Conservation (phyloP, 37 sponge, comb jelly and placozoan genomes). For the Mnemiopsis leidyi region DNA sequence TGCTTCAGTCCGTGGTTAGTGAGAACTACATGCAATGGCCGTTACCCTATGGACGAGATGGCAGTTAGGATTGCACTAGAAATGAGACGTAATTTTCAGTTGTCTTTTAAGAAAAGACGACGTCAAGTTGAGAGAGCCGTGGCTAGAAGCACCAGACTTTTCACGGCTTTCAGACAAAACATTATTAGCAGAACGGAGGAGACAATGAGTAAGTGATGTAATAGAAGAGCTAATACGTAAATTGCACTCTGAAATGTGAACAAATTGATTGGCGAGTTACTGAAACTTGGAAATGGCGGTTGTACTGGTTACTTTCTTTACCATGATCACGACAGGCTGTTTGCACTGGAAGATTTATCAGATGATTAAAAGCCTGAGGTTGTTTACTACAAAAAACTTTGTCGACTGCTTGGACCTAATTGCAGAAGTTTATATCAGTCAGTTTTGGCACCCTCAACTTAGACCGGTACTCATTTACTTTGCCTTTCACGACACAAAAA, state of each 20-base stretch:
- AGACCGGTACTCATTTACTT: too few relatives aligned
- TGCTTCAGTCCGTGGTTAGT: slow-evolving; percentile 40
- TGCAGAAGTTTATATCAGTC: background rate
- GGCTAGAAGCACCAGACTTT: background rate
- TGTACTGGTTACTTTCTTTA: too few relatives aligned
- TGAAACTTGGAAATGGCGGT: too few relatives aligned
- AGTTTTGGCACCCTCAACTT: background rate
- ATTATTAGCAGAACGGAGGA: background rate
- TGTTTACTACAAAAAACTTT: background rate
- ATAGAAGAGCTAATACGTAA: too few relatives aligned
- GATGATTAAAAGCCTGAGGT: background rate
- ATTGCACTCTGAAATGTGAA: background rate
- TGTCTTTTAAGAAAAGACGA: background rate
- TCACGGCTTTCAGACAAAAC: background rate
- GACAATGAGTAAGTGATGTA: background rate
- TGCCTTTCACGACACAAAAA: too few relatives aligned
- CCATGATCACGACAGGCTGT: too few relatives aligned
- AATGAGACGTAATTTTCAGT: background rate
- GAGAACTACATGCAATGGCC: background rate
- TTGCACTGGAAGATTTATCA: background rate
- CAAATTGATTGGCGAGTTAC: too few relatives aligned
- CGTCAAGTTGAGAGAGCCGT: background rate
- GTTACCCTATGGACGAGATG: slow-evolving; percentile 52
- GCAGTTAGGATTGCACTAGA: slow-evolving; percentile 2
- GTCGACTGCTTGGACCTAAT: background rate